phyloP scores from a whole-genome alignment of 2,888 invertebrate species.

The Harpagoxenus sublaevis region DNA sequence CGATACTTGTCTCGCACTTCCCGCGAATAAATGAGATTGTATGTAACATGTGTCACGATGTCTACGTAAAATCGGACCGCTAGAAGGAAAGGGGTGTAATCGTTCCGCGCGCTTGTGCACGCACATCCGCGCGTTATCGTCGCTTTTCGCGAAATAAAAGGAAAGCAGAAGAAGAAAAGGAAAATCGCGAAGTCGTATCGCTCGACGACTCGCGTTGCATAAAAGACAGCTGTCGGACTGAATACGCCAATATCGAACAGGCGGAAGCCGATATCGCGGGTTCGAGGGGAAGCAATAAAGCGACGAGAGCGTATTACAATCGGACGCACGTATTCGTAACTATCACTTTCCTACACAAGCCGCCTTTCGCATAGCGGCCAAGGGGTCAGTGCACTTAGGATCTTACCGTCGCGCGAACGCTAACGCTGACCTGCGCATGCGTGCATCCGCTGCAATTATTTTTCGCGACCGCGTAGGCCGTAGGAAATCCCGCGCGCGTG shows the following conservation, averaged over 20 bases:
- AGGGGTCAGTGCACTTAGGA: slow-evolving; percentile 64
- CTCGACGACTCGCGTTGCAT: slow-evolving; percentile 6
- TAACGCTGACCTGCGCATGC: slow-evolving; percentile 24
- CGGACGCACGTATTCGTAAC: slow-evolving; percentile 44
- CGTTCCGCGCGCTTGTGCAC: not conserved
- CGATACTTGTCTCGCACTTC: not conserved
- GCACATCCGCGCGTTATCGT: slow-evolving; percentile 1
- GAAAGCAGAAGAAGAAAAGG: not conserved
- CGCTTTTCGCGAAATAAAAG: not conserved
- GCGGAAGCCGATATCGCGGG: slow-evolving; percentile 46
- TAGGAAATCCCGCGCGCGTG: slow-evolving; percentile 20
- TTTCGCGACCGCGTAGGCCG: slow-evolving; percentile 29
- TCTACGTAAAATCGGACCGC: not conserved
- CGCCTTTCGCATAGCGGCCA: slow-evolving; percentile 54
- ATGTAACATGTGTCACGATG: not conserved
- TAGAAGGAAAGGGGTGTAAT: not conserved
- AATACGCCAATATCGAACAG: slow-evolving; percentile 8
- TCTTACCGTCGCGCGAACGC: slow-evolving; percentile 41
- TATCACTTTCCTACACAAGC: slow-evolving; percentile 60
- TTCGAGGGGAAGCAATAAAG: slow-evolving; percentile 36
- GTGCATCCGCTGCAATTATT: slow-evolving; percentile 30
- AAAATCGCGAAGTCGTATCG: not conserved
- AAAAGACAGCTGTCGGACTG: slow-evolving; percentile 15
- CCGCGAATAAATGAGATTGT: not conserved
- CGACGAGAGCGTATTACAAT: slow-evolving; percentile 32